phyloP scores from a whole-genome alignment of 1,140 invertebrate species.

The Cydia splendana region DNA sequence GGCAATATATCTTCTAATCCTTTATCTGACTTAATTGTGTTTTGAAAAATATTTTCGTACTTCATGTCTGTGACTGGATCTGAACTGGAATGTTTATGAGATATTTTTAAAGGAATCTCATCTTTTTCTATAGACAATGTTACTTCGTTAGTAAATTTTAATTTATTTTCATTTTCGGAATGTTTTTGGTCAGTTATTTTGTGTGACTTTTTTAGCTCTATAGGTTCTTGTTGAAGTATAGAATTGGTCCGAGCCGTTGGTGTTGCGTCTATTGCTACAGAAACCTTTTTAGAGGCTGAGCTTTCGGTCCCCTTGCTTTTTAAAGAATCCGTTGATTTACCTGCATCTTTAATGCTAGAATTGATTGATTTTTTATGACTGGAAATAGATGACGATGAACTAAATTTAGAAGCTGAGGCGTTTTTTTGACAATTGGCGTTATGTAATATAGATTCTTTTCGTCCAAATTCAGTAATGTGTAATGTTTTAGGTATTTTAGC shows the following conservation, averaged over 20 bases:
- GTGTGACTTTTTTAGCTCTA: conserved; percentile 84
- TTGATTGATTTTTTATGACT: conserved; percentile 60
- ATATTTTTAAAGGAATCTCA: conserved; percentile 77
- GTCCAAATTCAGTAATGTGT: conserved; percentile 33
- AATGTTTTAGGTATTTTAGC: conserved; percentile 57
- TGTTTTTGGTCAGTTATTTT: conserved; percentile 60
- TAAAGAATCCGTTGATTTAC: conserved; percentile 72
- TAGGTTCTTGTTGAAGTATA: conserved; percentile 86
- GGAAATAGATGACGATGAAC: conserved; percentile 67
- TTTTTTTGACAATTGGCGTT: conserved; percentile 57
- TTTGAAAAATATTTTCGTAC: conserved; percentile 69
- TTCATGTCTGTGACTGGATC: conserved; percentile 83
- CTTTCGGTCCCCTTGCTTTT: conserved; percentile 73
- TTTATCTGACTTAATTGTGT: conserved; percentile 55
- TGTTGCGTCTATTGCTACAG: conserved; percentile 87
- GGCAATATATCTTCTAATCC: conserved; percentile 76
- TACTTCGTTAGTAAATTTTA: conserved; percentile 77
- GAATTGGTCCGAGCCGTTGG: conserved; percentile 85
- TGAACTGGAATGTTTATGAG: conserved; percentile 87
- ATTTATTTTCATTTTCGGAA: conserved; percentile 54
- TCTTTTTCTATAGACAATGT: conserved; percentile 68
- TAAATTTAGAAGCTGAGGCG: conserved; percentile 71
- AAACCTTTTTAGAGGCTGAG: conserved; percentile 83
- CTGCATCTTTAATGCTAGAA: conserved; percentile 49
- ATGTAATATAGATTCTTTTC: background rate